phyloP scores from a whole-genome alignment of 2,113 vertebrate species.

The Leptosomus discolor region DNA sequence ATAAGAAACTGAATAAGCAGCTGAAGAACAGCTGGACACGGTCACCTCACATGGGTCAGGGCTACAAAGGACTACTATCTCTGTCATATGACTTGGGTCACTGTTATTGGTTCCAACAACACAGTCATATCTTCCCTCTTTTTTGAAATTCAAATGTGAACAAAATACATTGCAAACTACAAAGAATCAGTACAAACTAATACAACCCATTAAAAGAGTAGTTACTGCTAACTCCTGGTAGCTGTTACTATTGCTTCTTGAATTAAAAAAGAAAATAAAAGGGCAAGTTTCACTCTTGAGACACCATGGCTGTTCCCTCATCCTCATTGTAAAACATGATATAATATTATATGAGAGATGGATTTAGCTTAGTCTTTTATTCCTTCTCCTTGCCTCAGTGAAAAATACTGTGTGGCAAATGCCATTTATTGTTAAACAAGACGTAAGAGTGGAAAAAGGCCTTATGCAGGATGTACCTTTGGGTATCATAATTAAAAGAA shows the following conservation, averaged over 20 bases:
- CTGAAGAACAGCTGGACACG: slow-evolving; percentile 21
- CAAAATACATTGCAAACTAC: slow-evolving; percentile 7
- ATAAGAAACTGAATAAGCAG: slow-evolving; percentile 28
- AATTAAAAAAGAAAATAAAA: not conserved
- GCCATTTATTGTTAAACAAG: not conserved
- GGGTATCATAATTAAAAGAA: not conserved
- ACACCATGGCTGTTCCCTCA: not conserved
- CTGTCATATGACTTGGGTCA: not conserved
- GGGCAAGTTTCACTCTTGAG: not conserved
- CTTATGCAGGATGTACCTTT: not conserved
- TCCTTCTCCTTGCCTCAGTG: not conserved
- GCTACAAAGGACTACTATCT: slow-evolving; percentile 17
- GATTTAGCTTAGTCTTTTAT: not conserved
- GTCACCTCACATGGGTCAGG: not conserved
- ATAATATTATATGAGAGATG: not conserved
- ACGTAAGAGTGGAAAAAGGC: not conserved
- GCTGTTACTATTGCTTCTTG: not conserved
- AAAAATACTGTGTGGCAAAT: not conserved
- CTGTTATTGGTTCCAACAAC: slow-evolving; percentile 23
- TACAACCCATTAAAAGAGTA: not conserved
- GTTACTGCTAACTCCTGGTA: not conserved
- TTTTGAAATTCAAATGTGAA: slow-evolving; percentile 61
- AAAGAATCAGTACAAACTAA: not conserved
- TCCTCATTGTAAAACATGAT: not conserved
- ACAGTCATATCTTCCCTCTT: not conserved